Conservation (phyloP, 2,888 invertebrate species). For the Tenthredo notha region DNA sequence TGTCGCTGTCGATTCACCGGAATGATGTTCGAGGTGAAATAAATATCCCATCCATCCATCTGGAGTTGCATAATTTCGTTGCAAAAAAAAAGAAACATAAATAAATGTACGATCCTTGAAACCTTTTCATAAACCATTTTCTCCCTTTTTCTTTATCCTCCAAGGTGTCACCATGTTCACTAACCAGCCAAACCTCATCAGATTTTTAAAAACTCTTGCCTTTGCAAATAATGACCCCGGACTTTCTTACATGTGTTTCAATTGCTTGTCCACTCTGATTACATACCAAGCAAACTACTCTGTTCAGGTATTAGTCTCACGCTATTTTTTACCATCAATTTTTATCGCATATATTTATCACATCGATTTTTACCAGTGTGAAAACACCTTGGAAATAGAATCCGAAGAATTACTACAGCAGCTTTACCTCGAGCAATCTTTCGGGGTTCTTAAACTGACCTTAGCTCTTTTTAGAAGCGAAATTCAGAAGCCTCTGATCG, state of each 20-base stretch:
- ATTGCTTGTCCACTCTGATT: slow-evolving; percentile 62
- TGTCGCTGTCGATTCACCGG: slow-evolving; percentile 54
- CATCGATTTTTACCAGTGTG: slow-evolving; percentile 56
- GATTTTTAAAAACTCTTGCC: slow-evolving; percentile 56
- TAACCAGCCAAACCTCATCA: slow-evolving; percentile 53
- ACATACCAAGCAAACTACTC: slow-evolving; percentile 46
- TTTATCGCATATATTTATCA: neutral
- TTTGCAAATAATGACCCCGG: slow-evolving; percentile 58
- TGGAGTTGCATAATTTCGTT: neutral
- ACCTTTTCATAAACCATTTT: neutral
- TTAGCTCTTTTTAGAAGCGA: slow-evolving; percentile 59
- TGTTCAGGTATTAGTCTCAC: neutral
- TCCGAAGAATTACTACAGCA: slow-evolving; percentile 57
- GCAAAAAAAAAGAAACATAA: neutral
- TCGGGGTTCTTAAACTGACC: slow-evolving; percentile 66
- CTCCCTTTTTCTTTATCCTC: neutral
- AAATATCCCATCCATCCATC: neutral
- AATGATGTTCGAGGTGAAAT: slow-evolving; percentile 36
- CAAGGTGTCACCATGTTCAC: slow-evolving; percentile 61
- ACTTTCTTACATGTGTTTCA: slow-evolving; percentile 59
- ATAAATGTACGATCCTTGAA: neutral
- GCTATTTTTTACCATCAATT: neutral
- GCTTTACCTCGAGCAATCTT: slow-evolving; percentile 43
- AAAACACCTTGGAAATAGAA: slow-evolving; percentile 56
- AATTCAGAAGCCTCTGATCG: slow-evolving; percentile 43